Percentiles rank a stretch among this genome's conserved stretches.
phyloP scores from a whole-genome alignment of 2,888 invertebrate genomes.

The Hemicrepidius hirtus region DNA sequence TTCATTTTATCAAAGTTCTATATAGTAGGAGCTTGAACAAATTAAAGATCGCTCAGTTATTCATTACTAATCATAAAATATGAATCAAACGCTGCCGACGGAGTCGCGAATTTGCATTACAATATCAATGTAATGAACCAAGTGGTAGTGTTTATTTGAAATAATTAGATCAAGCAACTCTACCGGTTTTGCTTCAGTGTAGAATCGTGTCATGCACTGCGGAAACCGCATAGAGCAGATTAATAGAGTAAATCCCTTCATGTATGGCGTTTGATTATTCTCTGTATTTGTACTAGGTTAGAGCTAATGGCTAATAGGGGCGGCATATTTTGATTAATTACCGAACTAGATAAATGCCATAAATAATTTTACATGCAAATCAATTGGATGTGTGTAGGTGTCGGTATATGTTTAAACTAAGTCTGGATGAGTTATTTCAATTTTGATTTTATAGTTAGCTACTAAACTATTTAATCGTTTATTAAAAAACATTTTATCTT shows the following conservation, averaged over 20 bases:
- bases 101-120: slow-evolving; percentile 17
- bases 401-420: too few species aligned
- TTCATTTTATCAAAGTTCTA: slow-evolving; percentile 13
- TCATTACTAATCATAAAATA: slow-evolving; percentile 26
- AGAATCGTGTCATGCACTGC: slow-evolving; percentile 26
- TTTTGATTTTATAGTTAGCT: too few species aligned
- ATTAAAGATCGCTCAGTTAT: slow-evolving; percentile 27
- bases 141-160: slow-evolving; percentile 25
- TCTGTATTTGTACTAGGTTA: background rate
- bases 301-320: slow-evolving; percentile 5
- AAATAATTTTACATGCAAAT: too few species aligned
- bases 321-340: slow-evolving; percentile 17
- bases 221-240: slow-evolving; percentile 29
- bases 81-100: slow-evolving; percentile 25
- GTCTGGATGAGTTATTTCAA: too few species aligned
- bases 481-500: too few species aligned
- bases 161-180: slow-evolving; percentile 20
- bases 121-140: slow-evolving; percentile 16
- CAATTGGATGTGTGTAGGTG: too few species aligned
- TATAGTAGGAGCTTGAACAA: slow-evolving; percentile 15
- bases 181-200: slow-evolving; percentile 2
- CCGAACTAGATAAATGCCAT: background rate
- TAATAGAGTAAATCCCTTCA: slow-evolving; percentile 28
- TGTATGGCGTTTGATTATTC: slow-evolving; percentile 29
- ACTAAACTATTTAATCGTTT: too few species aligned